These are phyloP conservation scores for Periplaneta americana DNA, from an alignment of 1,140 invertebrate species.

Conservation along the genomic window DNA sequence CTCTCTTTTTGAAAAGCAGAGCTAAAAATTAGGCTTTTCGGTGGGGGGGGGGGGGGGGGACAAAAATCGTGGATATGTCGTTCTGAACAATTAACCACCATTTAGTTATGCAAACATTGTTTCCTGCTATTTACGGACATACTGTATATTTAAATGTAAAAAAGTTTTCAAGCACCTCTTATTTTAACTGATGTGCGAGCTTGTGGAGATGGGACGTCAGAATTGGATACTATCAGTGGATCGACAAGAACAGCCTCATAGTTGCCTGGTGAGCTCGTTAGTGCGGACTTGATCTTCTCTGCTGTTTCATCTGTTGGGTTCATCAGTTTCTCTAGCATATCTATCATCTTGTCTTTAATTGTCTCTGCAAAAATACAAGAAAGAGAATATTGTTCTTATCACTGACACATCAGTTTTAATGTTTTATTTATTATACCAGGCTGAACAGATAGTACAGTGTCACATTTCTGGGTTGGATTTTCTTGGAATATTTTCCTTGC, in stretches of 20 bases:
- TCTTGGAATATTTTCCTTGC: no score
- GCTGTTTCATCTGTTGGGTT: constrained; percentile 4
- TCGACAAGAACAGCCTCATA: constrained; percentile 4
- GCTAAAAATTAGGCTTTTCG: no score
- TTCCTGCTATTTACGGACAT: not conserved
- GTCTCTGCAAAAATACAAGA: constrained; percentile 4
- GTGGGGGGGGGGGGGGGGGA: no score
- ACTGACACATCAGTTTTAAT: no score
- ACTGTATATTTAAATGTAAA: not conserved
- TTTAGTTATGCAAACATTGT: no score
- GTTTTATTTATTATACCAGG: no score
- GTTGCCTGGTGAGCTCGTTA: not conserved
- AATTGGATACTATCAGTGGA: not conserved
- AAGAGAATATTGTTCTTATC: no score
- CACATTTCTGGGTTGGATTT: no score
- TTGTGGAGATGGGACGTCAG: not conserved
- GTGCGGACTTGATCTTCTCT: constrained; percentile 1
- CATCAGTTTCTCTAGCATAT: constrained; percentile 8
- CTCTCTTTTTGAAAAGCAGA: no score
- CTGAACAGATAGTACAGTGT: no score
- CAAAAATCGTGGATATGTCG: not conserved
- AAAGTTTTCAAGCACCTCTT: not conserved
- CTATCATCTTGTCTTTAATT: constrained; percentile 16
- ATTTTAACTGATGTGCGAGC: not conserved
- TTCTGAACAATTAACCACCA: no score